phyloP scores from a whole-genome alignment of 1,140 invertebrate genomes.

The Drosophila orena region DNA sequence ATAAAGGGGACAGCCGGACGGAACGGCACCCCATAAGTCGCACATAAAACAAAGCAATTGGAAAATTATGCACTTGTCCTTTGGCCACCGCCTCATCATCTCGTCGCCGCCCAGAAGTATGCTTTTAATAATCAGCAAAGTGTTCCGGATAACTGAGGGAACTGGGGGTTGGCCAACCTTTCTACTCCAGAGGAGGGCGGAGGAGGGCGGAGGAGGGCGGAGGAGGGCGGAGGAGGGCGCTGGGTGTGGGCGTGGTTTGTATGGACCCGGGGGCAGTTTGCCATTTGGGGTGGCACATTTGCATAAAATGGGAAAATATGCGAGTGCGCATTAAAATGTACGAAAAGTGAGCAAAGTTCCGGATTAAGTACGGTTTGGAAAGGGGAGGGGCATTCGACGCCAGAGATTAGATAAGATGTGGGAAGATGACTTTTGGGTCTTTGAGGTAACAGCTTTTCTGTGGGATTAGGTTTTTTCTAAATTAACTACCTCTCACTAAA shows the following conservation, averaged over 20 bases:
- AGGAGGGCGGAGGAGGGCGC: no score
- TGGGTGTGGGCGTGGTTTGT: slow-evolving; percentile 37
- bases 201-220: no score
- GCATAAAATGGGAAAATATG: slow-evolving; percentile 51
- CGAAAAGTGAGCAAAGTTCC: slow-evolving; percentile 51
- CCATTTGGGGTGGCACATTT: slow-evolving; percentile 46
- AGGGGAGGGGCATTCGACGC: slow-evolving; percentile 12
- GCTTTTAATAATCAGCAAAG: slow-evolving; percentile 79
- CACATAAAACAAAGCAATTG: slow-evolving; percentile 82
- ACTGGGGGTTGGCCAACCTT: slow-evolving; percentile 21
- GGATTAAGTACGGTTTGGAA: slow-evolving; percentile 18
- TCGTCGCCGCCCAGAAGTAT: slow-evolving; percentile 60
- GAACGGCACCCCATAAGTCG: slow-evolving; percentile 29
- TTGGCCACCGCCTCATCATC: slow-evolving; percentile 23
- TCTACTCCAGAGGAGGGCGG: not conserved
- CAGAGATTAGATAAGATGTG: slow-evolving; percentile 22
- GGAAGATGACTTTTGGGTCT: slow-evolving; percentile 28
- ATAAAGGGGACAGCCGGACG: slow-evolving; percentile 2
- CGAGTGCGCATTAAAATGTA: slow-evolving; percentile 28
- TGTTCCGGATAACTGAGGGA: slow-evolving; percentile 44
- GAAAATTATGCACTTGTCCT: slow-evolving; percentile 84
- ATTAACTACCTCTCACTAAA: no score
- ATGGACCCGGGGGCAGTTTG: slow-evolving; percentile 16
- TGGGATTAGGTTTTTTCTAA: no score
- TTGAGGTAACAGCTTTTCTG: not conserved